Conservation (phyloP, 2,797 vertebrate species). For the Sus cebifrons region DNA sequence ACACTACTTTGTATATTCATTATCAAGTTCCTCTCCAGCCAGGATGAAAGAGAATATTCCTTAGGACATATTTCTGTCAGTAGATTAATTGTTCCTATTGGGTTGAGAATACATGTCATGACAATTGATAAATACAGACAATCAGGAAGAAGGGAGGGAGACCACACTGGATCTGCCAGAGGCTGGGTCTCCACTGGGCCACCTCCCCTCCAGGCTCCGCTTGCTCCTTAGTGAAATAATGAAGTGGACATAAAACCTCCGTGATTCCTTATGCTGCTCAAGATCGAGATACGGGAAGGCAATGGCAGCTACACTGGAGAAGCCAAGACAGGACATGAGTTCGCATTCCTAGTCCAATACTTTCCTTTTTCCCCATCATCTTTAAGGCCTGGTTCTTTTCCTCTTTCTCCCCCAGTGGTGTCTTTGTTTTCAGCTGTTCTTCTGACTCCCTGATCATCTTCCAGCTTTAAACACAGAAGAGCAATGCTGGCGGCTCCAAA, state of each 20-base stretch:
- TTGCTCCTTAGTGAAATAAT: background rate
- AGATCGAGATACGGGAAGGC: background rate
- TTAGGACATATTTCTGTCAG: background rate
- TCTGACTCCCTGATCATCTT: background rate
- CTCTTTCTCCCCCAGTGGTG: background rate
- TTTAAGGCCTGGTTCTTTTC: background rate
- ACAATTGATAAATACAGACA: background rate
- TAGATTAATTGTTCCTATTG: background rate
- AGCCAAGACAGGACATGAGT: background rate
- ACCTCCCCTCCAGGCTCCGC: background rate
- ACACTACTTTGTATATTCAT: background rate
- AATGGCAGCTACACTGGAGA: background rate
- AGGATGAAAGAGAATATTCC: background rate
- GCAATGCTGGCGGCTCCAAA: background rate
- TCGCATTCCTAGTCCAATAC: fast-evolving
- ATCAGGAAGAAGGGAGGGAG: background rate
- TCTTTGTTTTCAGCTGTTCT: background rate
- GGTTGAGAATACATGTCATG: background rate
- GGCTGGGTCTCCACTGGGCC: background rate
- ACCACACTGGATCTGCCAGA: background rate
- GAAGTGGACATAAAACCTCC: background rate
- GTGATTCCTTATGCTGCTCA: background rate
- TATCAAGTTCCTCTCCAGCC: background rate
- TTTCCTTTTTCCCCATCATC: background rate
- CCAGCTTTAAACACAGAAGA: background rate